phyloP scores from a whole-genome alignment of 2,113 vertebrate species.

The Climacteris rufus region DNA sequence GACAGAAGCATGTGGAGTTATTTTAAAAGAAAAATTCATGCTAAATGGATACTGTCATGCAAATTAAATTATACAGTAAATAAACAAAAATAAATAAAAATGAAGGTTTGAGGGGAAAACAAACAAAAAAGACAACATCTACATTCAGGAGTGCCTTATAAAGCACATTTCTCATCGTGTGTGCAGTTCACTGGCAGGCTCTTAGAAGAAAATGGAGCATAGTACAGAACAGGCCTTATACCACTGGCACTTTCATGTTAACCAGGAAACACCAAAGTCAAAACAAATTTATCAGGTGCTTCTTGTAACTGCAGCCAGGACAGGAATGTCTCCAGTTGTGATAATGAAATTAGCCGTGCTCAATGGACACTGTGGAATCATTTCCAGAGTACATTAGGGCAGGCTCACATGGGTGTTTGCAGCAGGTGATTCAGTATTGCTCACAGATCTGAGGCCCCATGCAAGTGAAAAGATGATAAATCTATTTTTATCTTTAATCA shows the following conservation, averaged over 20 bases:
- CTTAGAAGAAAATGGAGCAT: neutral
- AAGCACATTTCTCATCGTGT: neutral
- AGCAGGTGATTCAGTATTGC: neutral
- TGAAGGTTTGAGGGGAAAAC: neutral
- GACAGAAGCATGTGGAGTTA: neutral
- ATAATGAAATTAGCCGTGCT: conserved; percentile 31
- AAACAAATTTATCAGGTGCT: neutral
- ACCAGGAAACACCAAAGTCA: neutral
- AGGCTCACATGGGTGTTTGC: neutral
- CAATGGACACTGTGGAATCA: neutral
- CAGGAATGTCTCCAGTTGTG: neutral
- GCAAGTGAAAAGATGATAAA: conserved; percentile 10
- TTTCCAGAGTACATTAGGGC: conserved; percentile 24
- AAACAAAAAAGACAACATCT: neutral
- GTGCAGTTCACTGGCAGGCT: neutral
- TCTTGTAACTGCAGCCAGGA: neutral
- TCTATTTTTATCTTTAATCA: conserved; percentile 52
- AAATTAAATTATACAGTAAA: neutral
- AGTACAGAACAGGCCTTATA: neutral
- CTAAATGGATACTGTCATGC: neutral
- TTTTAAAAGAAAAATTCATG: neutral
- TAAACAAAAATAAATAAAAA: neutral
- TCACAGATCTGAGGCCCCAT: neutral
- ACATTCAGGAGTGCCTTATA: neutral
- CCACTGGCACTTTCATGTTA: neutral